Evolutionary conservation across 2,113 vertebrate genomes (phyloP), one percentile per base, ranked within the genome.

Genomic region (Eclectus roratus): DNA sequence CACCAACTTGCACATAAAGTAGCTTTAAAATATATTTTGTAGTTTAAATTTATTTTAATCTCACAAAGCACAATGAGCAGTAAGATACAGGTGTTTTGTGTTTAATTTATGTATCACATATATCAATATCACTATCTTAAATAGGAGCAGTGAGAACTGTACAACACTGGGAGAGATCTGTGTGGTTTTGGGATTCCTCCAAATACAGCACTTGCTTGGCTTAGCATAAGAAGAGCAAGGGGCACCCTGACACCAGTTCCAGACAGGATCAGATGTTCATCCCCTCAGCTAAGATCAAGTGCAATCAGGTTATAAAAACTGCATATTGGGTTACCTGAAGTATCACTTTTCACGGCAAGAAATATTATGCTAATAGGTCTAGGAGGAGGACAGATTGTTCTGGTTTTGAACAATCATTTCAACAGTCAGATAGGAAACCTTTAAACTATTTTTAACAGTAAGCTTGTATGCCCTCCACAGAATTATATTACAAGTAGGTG

Each of bases 281-380:
- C 11, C 39, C 39, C 84, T 86, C 0, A 0, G 68, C 55, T 83
- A 50, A 78, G 85, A 80, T 47, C 55, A 91, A 93, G 61, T 33
- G 39, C 69, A 96, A 61, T 39, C 2, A 1, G 46, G 70, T 89
- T 94, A 82, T 41, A 93, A 80, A 85, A 89, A 58, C 33, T 68
- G 39, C 44, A 43, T 92, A 81, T 65, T 84, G 33, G 43, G 35
- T 95, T 93, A 92, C 86, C 16, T n/a, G 20, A 78, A 84, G 35
- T 80, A 92, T 90, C 64, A 37, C 33, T 92, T 97, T 73, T 66
- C 85, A 80, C n/a, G 4, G 68, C 46, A 88, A 85, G 83, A 93
- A 94, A 80, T 88, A 73, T 15, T 70, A 93, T 11, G 46, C 33
- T 46, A 77, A 80, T 20, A 86, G 21, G 17, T 80, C 43, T 50